Conservation (phyloP, 2,797 vertebrate species). For the Syngnathus acus region DNA sequence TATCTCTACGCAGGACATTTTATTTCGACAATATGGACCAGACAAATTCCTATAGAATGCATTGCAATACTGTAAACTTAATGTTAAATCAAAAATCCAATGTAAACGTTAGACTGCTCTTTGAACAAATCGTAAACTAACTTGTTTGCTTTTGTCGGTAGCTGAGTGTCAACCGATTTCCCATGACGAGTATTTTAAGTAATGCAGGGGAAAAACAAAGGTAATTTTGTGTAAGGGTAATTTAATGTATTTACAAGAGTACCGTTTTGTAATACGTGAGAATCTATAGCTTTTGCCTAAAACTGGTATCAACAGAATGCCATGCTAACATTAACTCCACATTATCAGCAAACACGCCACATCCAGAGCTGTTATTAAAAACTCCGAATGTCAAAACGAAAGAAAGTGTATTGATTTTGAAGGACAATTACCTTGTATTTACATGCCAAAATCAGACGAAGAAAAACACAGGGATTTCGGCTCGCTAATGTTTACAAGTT, state of each 20-base stretch:
- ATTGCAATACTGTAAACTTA: neutral
- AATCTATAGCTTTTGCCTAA: neutral
- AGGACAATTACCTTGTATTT: constrained; percentile 54
- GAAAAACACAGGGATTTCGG: constrained; percentile 8
- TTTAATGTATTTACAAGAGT: too few species aligned
- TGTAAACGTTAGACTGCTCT: neutral
- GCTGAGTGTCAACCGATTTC: neutral
- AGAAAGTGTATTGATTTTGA: neutral
- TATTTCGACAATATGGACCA: neutral
- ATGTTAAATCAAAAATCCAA: neutral
- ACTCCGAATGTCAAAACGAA: neutral
- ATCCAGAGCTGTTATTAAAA: neutral
- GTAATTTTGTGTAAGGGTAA: neutral
- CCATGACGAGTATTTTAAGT: neutral
- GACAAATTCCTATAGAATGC: neutral
- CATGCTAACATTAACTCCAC: neutral
- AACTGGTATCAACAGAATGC: neutral
- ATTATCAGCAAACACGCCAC: neutral
- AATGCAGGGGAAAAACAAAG: neutral
- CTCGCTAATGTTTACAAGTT: constrained; percentile 47
- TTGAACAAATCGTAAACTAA: neutral
- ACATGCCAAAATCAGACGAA: constrained; percentile 42
- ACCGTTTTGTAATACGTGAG: neutral
- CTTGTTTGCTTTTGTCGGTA: neutral
- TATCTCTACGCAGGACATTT: neutral